A percentile compares a stretch with the other conserved stretches of the same genome.
Conservation (phyloP, 2,888 invertebrate species). For the Euphydryas editha region DNA sequence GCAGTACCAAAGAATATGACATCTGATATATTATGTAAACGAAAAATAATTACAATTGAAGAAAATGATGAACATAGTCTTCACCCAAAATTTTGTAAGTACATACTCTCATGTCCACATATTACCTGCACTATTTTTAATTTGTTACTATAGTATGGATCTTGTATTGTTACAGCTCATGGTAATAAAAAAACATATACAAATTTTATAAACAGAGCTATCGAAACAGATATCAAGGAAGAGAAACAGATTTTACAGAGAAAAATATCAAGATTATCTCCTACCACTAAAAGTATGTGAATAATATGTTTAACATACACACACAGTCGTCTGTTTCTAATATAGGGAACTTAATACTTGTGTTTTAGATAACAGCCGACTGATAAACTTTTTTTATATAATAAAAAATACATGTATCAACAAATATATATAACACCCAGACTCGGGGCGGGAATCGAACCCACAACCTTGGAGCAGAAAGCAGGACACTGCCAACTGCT, state of each 20-base stretch:
- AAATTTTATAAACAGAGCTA: conserved; percentile 50
- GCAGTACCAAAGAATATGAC: conserved; percentile 48
- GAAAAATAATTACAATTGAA: conserved; percentile 70
- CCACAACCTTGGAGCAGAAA: too few species aligned
- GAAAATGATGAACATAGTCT: conserved; percentile 60
- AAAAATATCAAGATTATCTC: conserved; percentile 53
- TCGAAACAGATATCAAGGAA: conserved; percentile 50
- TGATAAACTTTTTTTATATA: too few species aligned
- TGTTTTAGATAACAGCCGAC: too few species aligned
- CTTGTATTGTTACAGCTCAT: conserved; percentile 48
- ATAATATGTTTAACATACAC: too few species aligned
- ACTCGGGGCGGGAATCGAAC: too few species aligned
- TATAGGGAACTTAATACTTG: too few species aligned
- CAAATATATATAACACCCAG: too few species aligned
- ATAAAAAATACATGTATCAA: too few species aligned
- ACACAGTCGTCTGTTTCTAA: too few species aligned
- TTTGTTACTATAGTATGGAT: conserved; percentile 1
- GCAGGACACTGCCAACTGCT: too few species aligned
- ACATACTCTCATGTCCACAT: conserved; percentile 17
- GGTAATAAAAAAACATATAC: conserved; percentile 45
- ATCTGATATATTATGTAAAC: conserved; percentile 53
- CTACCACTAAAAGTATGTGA: conserved; percentile 57
- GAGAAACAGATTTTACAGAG: conserved; percentile 51
- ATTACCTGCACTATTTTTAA: neutral
- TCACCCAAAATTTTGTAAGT: conserved; percentile 64